These are phyloP conservation scores for Caenorhabditis elegans DNA, from an alignment of 1,140 invertebrate genomes.

Conservation along the genomic window WBcel235 BX284606.5:2147501-2148000, in stretches of 20 bases:
- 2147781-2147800: constrained; percentile 65
- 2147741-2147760: constrained; percentile 60
- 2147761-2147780: constrained; percentile 61
- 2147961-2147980: constrained; percentile 15
- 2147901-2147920: constrained; percentile 61
- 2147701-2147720: constrained; percentile 51
- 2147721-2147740: constrained; percentile 62
- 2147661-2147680: constrained; percentile 62
- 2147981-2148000: constrained; percentile 40
- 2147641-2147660: constrained; percentile 56
- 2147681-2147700: neutral
- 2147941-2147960: constrained; percentile 59
- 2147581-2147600: neutral
- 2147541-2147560: neutral
- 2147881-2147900: constrained; percentile 63
- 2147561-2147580: neutral
- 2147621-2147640: neutral
- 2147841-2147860: neutral
- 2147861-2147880: constrained; percentile 58
- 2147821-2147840: neutral
- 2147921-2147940: constrained; percentile 61
- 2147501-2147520: neutral
- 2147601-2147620: neutral
- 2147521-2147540: neutral
- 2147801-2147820: constrained; percentile 44